These are phyloP conservation scores for Bombus consobrinus DNA, from an alignment of 1,140 invertebrate species.

Conservation along the genomic window DNA sequence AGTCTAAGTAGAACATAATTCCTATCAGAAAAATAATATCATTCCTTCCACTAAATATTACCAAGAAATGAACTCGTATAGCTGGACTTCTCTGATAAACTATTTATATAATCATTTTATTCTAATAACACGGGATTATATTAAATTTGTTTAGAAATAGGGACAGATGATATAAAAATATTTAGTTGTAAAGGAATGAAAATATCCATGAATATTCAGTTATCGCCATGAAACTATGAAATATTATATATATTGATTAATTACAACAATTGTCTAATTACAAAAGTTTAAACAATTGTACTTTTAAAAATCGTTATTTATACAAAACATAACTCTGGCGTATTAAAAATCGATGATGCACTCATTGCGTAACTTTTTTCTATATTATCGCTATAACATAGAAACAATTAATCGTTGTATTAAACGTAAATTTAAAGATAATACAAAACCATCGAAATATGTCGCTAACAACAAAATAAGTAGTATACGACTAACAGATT, in stretches of 20 bases:
- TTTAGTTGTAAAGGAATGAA: slow-evolving; percentile 20
- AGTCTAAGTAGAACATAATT: slow-evolving; percentile 10
- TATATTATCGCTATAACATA: neutral
- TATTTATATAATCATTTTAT: slow-evolving; percentile 37
- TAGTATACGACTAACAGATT: slow-evolving; percentile 29
- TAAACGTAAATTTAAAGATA: slow-evolving; percentile 31
- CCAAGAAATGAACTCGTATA: slow-evolving; percentile 24
- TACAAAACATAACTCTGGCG: neutral
- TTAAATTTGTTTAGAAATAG: slow-evolving; percentile 30
- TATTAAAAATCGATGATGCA: neutral
- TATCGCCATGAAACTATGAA: neutral
- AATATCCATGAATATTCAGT: slow-evolving; percentile 12
- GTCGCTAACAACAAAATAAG: slow-evolving; percentile 26
- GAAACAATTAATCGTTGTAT: slow-evolving; percentile 16
- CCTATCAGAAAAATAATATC: slow-evolving; percentile 13
- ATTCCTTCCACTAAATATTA: slow-evolving; percentile 7
- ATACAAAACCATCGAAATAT: neutral
- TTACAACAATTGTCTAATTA: slow-evolving; percentile 13
- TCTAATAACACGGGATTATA: slow-evolving; percentile 23
- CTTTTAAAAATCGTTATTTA: neutral
- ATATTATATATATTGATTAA: neutral
- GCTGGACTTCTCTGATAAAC: slow-evolving; percentile 24
- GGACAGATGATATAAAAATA: slow-evolving; percentile 43
- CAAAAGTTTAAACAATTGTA: slow-evolving; percentile 16
- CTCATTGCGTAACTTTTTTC: neutral